phyloP scores from a whole-genome alignment of 1,140 invertebrate genomes.

The Tetramorium alpestre region DNA sequence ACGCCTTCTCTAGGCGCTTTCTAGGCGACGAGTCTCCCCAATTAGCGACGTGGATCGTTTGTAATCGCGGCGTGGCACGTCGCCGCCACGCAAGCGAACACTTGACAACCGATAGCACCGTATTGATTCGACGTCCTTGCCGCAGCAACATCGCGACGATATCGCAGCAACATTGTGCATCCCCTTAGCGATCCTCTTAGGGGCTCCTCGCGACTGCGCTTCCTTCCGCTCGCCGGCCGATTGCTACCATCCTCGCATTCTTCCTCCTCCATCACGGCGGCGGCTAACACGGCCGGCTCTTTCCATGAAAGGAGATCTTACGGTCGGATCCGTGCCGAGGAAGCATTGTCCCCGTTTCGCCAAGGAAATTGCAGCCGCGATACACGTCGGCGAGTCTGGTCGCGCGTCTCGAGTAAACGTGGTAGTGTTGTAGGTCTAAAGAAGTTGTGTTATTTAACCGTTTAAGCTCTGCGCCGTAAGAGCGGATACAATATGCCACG shows the following conservation, averaged over 20 bases:
- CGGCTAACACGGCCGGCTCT: slow-evolving; percentile 39
- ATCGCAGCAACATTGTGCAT: slow-evolving; percentile 49
- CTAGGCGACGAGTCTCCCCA: background rate
- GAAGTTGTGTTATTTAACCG: background rate
- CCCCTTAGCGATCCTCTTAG: slow-evolving; percentile 39
- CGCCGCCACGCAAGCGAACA: slow-evolving; percentile 28
- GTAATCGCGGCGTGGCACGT: slow-evolving; percentile 22
- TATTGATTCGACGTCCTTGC: slow-evolving; percentile 58
- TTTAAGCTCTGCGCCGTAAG: background rate
- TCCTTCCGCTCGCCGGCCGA: slow-evolving; percentile 44
- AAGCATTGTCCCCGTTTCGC: slow-evolving; percentile 35
- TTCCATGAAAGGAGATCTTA: slow-evolving; percentile 28
- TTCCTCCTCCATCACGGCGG: slow-evolving; percentile 48
- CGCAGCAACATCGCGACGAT: slow-evolving; percentile 29
- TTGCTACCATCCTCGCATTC: slow-evolving; percentile 56
- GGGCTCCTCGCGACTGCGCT: slow-evolving; percentile 44
- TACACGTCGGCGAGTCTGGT: background rate
- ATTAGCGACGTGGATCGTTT: slow-evolving; percentile 33
- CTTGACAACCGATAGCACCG: slow-evolving; percentile 51
- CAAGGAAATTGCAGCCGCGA: background rate
- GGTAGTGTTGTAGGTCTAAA: slow-evolving; percentile 38
- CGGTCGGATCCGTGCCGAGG: slow-evolving; percentile 13
- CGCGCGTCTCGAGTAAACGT: slow-evolving; percentile 31
- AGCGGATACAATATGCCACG: background rate
- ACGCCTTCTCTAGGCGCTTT: background rate